phyloP scores from a whole-genome alignment of 2,888 invertebrate species.

The Ceramica pisi region DNA sequence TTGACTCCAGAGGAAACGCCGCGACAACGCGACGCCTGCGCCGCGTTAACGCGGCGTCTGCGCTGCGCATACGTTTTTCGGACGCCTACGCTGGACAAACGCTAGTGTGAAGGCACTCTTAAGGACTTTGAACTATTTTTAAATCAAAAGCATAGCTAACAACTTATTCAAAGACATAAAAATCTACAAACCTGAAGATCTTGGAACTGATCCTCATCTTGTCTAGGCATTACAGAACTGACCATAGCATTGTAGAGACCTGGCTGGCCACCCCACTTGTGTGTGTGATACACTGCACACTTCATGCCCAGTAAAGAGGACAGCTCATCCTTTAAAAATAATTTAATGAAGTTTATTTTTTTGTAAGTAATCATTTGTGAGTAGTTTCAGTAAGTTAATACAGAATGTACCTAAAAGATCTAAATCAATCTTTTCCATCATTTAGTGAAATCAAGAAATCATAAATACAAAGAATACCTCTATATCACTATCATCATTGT shows the following conservation, averaged over 20 bases:
- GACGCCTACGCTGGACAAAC: no score
- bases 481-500: conserved; percentile 85
- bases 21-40: no score
- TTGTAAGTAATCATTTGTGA: neutral
- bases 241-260: conserved; percentile 97
- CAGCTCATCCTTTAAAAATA: conserved; percentile 90
- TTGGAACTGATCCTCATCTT: conserved; percentile 88
- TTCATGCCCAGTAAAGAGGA: conserved; percentile 95
- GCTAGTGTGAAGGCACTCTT: no score
- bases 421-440: no score
- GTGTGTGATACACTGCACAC: conserved; percentile 96
- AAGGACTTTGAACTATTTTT: no score
- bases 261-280: conserved; percentile 94
- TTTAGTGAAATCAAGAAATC: neutral
- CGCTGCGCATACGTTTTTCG: no score
- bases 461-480: conserved; percentile 78
- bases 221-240: conserved; percentile 91
- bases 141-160: neutral
- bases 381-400: neutral
- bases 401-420: no score
- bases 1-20: no score
- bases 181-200: conserved; percentile 91
- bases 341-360: conserved; percentile 4
- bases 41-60: no score
- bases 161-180: neutral